Conservation (phyloP, 1,140 invertebrate species). For the Pachyrhynchus sulphureomaculatus region DNA sequence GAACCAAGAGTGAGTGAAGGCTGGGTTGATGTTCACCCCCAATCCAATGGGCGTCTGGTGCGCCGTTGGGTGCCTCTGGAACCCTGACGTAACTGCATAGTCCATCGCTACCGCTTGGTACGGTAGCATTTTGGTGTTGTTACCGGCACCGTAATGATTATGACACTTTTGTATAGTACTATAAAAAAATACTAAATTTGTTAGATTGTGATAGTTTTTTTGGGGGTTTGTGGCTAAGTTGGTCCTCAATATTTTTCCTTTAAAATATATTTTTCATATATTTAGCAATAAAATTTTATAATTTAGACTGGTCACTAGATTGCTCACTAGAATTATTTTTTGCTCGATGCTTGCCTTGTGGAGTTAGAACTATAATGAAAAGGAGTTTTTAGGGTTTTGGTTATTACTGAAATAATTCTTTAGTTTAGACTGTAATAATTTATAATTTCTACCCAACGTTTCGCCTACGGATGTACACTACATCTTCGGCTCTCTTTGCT, state of each 20-base stretch:
- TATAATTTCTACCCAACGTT: too few species aligned
- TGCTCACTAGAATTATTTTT: too few species aligned
- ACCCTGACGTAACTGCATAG: slow-evolving; percentile 71
- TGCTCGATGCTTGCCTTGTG: too few species aligned
- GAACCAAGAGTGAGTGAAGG: slow-evolving; percentile 89
- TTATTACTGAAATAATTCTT: too few species aligned
- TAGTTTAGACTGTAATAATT: too few species aligned
- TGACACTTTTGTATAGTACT: background rate
- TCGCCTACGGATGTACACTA: too few species aligned
- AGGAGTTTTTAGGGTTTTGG: too few species aligned
- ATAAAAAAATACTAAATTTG: background rate
- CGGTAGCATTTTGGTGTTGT: slow-evolving; percentile 67
- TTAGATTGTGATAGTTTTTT: background rate
- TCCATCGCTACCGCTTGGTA: slow-evolving; percentile 87
- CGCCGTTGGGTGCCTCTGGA: slow-evolving; percentile 71
- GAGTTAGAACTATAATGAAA: too few species aligned
- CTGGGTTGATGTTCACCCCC: slow-evolving; percentile 61
- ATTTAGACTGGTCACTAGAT: too few species aligned
- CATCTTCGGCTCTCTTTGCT: too few species aligned
- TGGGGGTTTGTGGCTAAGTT: background rate
- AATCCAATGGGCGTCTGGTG: slow-evolving; percentile 68
- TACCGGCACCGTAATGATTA: slow-evolving; percentile 8
- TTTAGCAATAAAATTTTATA: too few species aligned
- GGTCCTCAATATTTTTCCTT: background rate
- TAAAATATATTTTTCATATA: too few species aligned